Base-by-base conservation (phyloP, 2,888 invertebrate species). In the Nowickia ferox region DNA sequence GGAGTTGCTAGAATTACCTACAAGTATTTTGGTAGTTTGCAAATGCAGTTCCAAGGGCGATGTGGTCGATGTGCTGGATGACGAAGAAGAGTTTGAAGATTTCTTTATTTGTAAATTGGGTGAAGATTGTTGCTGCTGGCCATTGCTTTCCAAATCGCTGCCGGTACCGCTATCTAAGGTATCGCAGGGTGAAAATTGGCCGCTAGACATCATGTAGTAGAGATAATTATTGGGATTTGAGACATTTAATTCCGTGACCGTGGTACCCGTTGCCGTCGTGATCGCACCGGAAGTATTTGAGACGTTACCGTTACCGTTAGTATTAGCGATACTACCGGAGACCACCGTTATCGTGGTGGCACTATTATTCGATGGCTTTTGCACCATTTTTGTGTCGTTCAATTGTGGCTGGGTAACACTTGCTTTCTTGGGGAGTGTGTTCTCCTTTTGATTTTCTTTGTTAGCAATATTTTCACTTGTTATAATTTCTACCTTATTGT, bases 81-180 rank as follows among this genome's bases (percentile, higher is more conserved):
- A 55, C 9, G 65, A 19, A 11, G 72, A 81, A 38, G 74, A 68
- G 19, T 80, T 65, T 10, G 57, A 55, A 44, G 72, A 61, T 63
- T 69, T 78, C 46, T 81, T 81, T 9, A 13, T 22, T 77, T 38
- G 63, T 46, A 72, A 63, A 72, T 63, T 84, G 44, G 57, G 79
- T 79, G 96, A 88, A 15, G 78, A 95, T 95, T 22, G 95, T 95
- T 22, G 95, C 13, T 74, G 57, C 48, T 84, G 87, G 71, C 79
- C 84, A 78, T 84, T 88, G 71, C 90, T 92, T 84, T 97, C 97
- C 89, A 97, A 94, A 92, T 97, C 97, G 91, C 96, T 97, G 93
- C 97, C 96, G 48, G 97, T 97, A 63, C 97, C 97, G 82, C 97
- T 97, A 93, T 97, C 97, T 87, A 97, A 92, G 0, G 96, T 97